A percentile compares a stretch with the other conserved stretches of the same genome.
These are phyloP conservation scores for Nasonia vitripennis DNA, from an alignment of 1,140 invertebrate genomes.

Conservation along the genomic window DNA sequence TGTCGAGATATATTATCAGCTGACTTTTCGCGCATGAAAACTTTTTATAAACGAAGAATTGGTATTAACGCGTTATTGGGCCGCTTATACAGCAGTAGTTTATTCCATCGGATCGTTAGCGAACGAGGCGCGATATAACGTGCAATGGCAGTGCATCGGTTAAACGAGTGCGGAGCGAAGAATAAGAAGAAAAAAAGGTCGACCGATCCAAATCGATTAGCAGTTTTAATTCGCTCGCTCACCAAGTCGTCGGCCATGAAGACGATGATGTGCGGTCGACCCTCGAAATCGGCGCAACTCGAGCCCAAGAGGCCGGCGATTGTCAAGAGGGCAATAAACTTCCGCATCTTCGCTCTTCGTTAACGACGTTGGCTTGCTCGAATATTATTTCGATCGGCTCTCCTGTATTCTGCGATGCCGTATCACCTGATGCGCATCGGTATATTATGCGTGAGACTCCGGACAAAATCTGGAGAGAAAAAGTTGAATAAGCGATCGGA, in stretches of 20 bases:
- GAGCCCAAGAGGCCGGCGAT: neutral
- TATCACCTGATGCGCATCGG: no score
- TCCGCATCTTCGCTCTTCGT: neutral
- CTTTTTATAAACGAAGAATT: neutral
- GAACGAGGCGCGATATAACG: neutral
- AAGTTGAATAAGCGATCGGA: no score
- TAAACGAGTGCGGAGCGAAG: neutral
- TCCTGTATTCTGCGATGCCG: no score
- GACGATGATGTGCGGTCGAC: slow-evolving; percentile 76
- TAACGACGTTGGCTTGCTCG: neutral
- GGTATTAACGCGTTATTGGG: neutral
- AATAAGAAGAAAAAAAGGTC: neutral
- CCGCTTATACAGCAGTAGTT: neutral
- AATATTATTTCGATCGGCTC: neutral
- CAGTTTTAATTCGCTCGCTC: slow-evolving; percentile 57
- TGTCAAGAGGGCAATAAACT: neutral
- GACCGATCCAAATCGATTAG: neutral
- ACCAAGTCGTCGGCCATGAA: slow-evolving; percentile 81
- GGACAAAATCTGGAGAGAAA: no score
- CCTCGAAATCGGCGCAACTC: slow-evolving; percentile 60
- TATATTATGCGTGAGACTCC: no score
- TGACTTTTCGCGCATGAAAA: neutral
- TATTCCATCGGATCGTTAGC: slow-evolving; percentile 10
- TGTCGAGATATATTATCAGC: no score
- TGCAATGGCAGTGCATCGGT: neutral